Base-by-base conservation (phyloP, 2,888 invertebrate species). In the Sepioteuthis lessoniana region DNA sequence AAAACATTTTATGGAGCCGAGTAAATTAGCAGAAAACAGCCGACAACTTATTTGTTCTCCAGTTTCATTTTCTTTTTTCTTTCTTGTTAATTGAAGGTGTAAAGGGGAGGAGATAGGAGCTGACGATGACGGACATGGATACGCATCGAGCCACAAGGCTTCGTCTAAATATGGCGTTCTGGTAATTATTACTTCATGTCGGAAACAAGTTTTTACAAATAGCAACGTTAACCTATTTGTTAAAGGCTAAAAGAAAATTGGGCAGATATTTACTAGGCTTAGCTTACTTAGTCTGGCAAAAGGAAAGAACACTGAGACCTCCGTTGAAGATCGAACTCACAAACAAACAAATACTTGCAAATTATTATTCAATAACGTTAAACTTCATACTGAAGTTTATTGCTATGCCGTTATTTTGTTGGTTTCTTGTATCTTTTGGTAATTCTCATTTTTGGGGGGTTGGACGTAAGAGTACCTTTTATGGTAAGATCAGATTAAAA, bases 1-100 rank as follows among this genome's bases (percentile, higher is more conserved):
- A 76, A 76, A 76, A 76, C 76, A 76, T 76, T n/a, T 76, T n/a
- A 76, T 76, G 76, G 76, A 76, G 76, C 76, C 76, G n/a, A 76
- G n/a, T 76, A n/a, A 76, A 76, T 76, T 76, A 76, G 76, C 76
- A 16, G 19, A n/a, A 16, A 76, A 35, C n/a, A 76, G 76, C 35
- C 10, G 76, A 76, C 76, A 76, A 13, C 76, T 76, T 76, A 76
- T 35, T 76, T 76, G 35, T n/a, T 76, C 13, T 35, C 35, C 35
- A 13, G 76, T 76, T 35, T 76, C 19, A 35, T 76, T 76, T 76
- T 76, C n/a, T 35, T 16, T 76, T 76, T 35, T 13, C 13, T n/a
- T 76, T 76, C 76, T 76, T 76, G n/a, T 76, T 76, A 76, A 76
- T 76, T 76, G 76, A 76, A 76, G 35, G 76, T 4, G n/a, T 16